Evolutionary conservation across 1,140 invertebrate species (phyloP).

Genomic region (Hyposmocoma kahamanoa): DNA sequence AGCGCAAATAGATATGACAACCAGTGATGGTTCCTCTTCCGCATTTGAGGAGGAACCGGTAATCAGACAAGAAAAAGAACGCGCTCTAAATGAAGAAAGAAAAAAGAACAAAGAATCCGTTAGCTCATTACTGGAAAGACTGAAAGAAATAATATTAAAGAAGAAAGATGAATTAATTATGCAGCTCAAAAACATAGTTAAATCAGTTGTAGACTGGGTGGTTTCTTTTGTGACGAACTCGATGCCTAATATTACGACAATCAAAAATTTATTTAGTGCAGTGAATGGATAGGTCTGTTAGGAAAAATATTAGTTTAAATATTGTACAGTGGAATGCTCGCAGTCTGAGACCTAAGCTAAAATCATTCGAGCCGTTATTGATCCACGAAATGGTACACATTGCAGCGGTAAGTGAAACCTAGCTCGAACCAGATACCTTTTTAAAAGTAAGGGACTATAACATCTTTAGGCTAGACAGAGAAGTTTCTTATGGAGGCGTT

Average conservation of each 20-base stretch:
- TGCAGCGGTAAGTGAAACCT: conserved; percentile 2
- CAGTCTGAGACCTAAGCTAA: neutral
- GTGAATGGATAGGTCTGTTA: too few species aligned
- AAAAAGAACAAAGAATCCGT: too few species aligned
- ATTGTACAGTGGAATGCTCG: conserved; percentile 3
- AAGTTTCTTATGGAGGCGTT: conserved; percentile 1
- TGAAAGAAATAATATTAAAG: neutral
- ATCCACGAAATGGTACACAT: conserved; percentile 5
- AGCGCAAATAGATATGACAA: neutral
- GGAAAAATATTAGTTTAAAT: too few species aligned
- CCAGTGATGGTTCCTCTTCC: too few species aligned
- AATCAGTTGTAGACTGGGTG: neutral
- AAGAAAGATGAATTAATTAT: too few species aligned
- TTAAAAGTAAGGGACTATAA: conserved; percentile 3
- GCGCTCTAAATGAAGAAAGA: too few species aligned
- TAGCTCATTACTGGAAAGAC: neutral
- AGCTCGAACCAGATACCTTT: neutral
- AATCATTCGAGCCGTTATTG: neutral
- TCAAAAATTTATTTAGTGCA: too few species aligned
- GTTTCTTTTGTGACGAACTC: neutral
- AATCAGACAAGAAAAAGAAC: too few species aligned
- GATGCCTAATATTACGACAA: neutral
- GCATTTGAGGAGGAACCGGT: too few species aligned
- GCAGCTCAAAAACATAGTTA: neutral
- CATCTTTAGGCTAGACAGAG: neutral